Conservation (phyloP, 2,888 invertebrate species). For the Mythimna albipuncta region DNA sequence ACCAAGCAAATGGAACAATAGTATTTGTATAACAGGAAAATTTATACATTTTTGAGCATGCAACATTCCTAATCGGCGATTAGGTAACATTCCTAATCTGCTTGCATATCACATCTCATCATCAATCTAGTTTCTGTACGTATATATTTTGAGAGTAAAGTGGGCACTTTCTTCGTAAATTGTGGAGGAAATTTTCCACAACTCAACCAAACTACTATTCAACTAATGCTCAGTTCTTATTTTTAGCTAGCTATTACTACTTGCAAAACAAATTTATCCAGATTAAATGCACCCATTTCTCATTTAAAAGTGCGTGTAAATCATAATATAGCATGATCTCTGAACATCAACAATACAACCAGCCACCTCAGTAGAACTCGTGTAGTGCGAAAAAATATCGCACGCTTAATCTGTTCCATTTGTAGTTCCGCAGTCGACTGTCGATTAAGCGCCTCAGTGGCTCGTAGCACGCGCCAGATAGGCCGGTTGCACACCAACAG, state of each 20-base stretch:
- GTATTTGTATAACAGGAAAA: too few species aligned
- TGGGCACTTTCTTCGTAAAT: not conserved
- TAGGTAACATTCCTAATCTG: too few species aligned
- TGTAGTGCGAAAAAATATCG: slow-evolving; percentile 39
- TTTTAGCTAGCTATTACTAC: not conserved
- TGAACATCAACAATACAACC: not conserved
- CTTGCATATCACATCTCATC: too few species aligned
- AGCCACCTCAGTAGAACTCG: not conserved
- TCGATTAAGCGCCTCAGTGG: slow-evolving; percentile 40
- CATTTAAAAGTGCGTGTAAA: not conserved
- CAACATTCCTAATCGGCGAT: too few species aligned
- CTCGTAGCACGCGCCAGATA: slow-evolving; percentile 21
- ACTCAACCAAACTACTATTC: not conserved
- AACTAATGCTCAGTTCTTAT: not conserved
- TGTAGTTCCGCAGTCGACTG: slow-evolving; percentile 30
- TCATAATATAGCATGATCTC: not conserved
- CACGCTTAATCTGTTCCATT: slow-evolving; percentile 41
- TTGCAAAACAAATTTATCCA: not conserved
- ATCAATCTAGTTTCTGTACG: not conserved
- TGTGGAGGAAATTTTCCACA: not conserved
- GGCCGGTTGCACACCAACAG: not conserved
- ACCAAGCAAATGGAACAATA: not conserved
- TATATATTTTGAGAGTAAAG: too few species aligned
- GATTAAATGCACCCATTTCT: not conserved
- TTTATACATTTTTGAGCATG: too few species aligned